A percentile compares a stretch with the other conserved stretches of the same genome.
These are phyloP conservation scores for Mallotus villosus DNA, from an alignment of 2,797 vertebrate species.

Conservation along the genomic window DNA sequence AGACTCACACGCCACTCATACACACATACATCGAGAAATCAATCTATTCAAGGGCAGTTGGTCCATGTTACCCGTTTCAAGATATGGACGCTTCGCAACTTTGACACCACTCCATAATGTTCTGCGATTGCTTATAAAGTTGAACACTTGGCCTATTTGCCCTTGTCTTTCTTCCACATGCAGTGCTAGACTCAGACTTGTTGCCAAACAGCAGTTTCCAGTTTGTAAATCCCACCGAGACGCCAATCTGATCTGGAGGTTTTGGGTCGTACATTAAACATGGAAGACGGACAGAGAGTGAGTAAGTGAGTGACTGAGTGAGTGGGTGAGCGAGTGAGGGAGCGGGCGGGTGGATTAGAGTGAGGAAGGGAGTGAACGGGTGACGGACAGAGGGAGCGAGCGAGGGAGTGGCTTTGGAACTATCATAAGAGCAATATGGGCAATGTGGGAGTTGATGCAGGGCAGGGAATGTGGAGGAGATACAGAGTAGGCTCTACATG, in stretches of 20 bases:
- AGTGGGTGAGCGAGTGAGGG: no score
- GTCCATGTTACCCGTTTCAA: neutral
- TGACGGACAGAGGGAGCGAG: no score
- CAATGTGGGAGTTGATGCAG: neutral
- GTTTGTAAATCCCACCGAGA: neutral
- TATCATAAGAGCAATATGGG: neutral
- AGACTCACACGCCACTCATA: neutral
- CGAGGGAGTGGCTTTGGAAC: neutral
- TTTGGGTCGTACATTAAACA: neutral
- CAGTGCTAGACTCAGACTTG: neutral
- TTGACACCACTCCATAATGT: neutral
- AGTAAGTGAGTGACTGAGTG: no score
- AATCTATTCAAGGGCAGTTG: neutral
- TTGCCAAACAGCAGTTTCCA: neutral
- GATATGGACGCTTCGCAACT: neutral
- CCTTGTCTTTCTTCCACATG: neutral
- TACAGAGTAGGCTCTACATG: neutral
- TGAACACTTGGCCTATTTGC: slow-evolving; percentile 6
- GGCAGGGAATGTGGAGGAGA: neutral
- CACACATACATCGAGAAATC: neutral
- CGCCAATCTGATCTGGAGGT: neutral
- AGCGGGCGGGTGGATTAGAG: no score
- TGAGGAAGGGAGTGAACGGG: no score
- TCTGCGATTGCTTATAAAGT: neutral
- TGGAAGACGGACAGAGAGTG: neutral